phyloP scores from a whole-genome alignment of 2,888 invertebrate genomes.

The Palloptera scutellata region DNA sequence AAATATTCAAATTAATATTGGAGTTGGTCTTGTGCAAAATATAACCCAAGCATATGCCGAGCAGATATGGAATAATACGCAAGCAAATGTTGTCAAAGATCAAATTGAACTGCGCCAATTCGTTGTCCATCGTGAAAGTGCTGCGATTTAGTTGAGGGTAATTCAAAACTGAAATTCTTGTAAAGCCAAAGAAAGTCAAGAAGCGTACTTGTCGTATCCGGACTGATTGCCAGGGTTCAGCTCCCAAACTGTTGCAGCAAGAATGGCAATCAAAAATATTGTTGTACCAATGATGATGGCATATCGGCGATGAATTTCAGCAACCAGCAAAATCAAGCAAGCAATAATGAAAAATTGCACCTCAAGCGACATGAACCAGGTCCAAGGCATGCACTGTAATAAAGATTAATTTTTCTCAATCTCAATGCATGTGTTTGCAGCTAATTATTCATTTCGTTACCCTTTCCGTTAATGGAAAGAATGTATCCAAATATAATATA shows the following conservation, averaged over 20 bases:
- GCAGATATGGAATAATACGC: conserved; percentile 75
- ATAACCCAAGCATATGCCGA: conserved; percentile 79
- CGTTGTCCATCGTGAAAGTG: conserved; percentile 42
- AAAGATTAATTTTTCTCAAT: background rate
- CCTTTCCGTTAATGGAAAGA: conserved; percentile 69
- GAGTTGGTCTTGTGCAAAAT: conserved; percentile 73
- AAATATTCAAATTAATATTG: conserved; percentile 45
- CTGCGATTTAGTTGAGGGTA: background rate
- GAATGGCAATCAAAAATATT: conserved; percentile 65
- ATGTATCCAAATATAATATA: conserved; percentile 70
- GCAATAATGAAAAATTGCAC: conserved; percentile 78
- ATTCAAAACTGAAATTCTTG: background rate
- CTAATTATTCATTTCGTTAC: conserved; percentile 55
- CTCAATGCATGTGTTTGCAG: background rate
- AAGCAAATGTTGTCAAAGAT: conserved; percentile 80
- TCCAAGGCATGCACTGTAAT: conserved; percentile 79
- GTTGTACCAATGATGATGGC: conserved; percentile 58
- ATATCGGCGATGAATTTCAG: conserved; percentile 63
- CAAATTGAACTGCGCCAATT: conserved; percentile 70
- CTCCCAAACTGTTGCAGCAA: conserved; percentile 65
- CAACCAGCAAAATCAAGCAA: conserved; percentile 71
- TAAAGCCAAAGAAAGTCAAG: background rate
- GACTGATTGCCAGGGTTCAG: conserved; percentile 38
- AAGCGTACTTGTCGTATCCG: background rate
- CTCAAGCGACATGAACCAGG: conserved; percentile 82